Conservation (phyloP, 2,113 vertebrate species). For the Macroglossus sobrinus region DNA sequence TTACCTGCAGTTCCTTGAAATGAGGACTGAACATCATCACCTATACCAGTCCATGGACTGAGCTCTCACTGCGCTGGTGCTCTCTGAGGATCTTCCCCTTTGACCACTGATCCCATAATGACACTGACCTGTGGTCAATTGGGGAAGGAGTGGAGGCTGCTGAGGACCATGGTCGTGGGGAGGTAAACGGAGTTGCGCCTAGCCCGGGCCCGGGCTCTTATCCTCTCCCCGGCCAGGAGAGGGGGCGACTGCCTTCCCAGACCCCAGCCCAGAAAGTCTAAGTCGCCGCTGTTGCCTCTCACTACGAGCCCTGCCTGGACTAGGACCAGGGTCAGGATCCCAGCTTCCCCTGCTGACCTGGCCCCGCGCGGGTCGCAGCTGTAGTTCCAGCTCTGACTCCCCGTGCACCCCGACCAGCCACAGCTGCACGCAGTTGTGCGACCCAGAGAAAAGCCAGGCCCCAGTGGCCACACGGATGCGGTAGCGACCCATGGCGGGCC, state of each 20-base stretch:
- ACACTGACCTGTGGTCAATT: not conserved
- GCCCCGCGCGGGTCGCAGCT: slow-evolving; percentile 80
- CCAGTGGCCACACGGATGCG: slow-evolving; percentile 85
- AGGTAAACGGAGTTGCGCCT: not conserved
- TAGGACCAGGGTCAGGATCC: no score
- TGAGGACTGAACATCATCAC: not conserved
- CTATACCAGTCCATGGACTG: not conserved
- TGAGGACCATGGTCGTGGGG: not conserved
- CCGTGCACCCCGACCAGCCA: slow-evolving; percentile 84
- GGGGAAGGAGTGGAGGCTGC: not conserved
- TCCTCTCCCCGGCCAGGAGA: not conserved
- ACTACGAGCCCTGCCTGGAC: not conserved
- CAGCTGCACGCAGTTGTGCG: slow-evolving; percentile 85
- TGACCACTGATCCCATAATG: not conserved
- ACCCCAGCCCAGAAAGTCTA: no score
- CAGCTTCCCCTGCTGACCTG: slow-evolving; percentile 81
- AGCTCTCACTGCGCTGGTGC: not conserved
- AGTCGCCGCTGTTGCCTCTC: not conserved
- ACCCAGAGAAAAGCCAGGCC: slow-evolving; percentile 84
- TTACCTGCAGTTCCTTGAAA: not conserved
- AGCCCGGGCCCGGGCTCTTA: accelerated
- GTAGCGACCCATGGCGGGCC: slow-evolving; percentile 83
- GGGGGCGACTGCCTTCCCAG: not conserved
- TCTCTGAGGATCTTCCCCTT: not conserved
- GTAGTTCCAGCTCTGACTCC: slow-evolving; percentile 82